Conservation (phyloP, 1,140 invertebrate species). For the Hestina assimilis region DNA sequence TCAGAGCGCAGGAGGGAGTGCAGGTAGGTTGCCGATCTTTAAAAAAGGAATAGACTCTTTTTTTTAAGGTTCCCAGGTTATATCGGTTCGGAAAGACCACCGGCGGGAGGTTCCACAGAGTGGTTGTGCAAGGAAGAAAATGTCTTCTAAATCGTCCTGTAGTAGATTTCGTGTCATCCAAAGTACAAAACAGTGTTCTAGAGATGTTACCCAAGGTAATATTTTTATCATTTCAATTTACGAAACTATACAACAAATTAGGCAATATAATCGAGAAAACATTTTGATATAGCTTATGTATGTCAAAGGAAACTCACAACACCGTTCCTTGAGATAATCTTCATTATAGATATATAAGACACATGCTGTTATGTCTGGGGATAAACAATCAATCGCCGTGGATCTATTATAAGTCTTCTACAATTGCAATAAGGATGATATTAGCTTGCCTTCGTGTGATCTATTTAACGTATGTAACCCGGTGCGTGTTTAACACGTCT, state of each 20-base stretch:
- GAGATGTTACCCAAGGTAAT: neutral
- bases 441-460: neutral
- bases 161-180: no score
- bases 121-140: no score
- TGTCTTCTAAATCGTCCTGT: no score
- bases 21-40: no score
- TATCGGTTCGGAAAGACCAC: no score
- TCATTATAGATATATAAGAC: constrained; percentile 5
- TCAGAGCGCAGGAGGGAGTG: no score
- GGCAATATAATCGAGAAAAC: neutral
- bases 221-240: no score
- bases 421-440: neutral
- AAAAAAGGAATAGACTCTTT: no score
- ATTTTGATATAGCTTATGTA: neutral
- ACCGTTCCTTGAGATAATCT: constrained; percentile 7
- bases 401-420: neutral
- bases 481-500: constrained; percentile 9
- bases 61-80: no score
- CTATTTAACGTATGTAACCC: constrained; percentile 14
- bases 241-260: no score
- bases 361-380: neutral
- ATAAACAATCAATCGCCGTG: neutral
- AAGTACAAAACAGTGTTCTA: no score
- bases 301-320: neutral
- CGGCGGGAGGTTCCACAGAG: no score